Evolutionary conservation across 2,797 vertebrate genomes (phyloP), one percentile per base, ranked within the genome.

Genomic region (Esox lucius): DNA sequence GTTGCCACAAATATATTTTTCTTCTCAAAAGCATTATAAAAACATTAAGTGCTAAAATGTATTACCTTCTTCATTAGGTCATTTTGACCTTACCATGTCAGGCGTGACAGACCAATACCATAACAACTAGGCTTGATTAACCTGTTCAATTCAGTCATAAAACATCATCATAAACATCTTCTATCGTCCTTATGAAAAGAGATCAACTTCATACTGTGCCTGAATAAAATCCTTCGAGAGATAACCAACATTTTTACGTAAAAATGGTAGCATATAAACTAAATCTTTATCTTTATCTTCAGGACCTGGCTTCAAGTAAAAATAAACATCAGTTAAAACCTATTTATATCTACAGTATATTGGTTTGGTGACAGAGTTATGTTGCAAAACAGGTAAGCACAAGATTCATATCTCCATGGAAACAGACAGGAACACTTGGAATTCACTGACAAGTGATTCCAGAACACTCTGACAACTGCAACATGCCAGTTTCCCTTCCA

Each of bases 401-500:
- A 49, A 66, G 69, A 66, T 67, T 19, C 22, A 31, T 75, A 51
- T 73, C 72, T 79, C 68, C 65, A 53, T 67, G 61, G 26, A 35
- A 62, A 46, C 13, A 64, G 26, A 49, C 46, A 28, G 1, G 0
- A 48, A 67, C 16, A 31, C 31, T 33, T 13, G 16, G 8, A 67
- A 19, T 19, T 8, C 66, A 39, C 66, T 75, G 77, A 67, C 53
- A 51, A 39, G 59, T 12, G n/a, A 48, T 16, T n/a, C 66, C 74
- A 70, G 80, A 67, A 84, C 67, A 66, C 79, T 78, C 72, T 56
- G 73, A 76, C 75, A 76, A 56, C 59, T 70, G 39, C 26, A 65
- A 31, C 62, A 31, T 53, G 71, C 81, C 73, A 83, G 19, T 75
- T 85, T 72, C 78, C 74, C 48, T 77, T 70, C 71, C 71, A 75